These are phyloP conservation scores for Leuctra nigra DNA, from an alignment of 2,888 invertebrate genomes.

Conservation along the genomic window DNA sequence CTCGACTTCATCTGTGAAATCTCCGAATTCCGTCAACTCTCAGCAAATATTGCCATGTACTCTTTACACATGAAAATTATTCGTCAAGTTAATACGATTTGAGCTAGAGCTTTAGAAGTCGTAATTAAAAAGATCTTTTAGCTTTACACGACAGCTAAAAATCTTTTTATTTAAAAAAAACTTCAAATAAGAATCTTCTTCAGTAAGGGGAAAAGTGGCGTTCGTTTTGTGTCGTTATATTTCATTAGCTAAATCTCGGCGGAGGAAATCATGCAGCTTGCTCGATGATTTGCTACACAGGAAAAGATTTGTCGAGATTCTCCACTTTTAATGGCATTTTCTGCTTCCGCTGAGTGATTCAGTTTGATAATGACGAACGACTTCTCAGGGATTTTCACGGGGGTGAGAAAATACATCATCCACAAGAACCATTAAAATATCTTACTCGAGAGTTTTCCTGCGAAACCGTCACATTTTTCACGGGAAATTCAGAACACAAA, in stretches of 20 bases:
- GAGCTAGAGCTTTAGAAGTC: too few species aligned
- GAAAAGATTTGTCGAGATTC: conserved; percentile 7
- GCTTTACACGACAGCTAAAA: too few species aligned
- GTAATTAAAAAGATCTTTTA: too few species aligned
- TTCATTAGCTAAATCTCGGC: conserved; percentile 23
- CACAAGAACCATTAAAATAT: conserved; percentile 15
- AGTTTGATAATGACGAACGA: conserved; percentile 24
- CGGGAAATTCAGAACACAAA: conserved; percentile 6
- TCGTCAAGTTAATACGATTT: too few species aligned
- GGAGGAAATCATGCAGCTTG: neutral
- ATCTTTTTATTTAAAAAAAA: neutral
- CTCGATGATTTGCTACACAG: conserved; percentile 5
- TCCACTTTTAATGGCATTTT: conserved; percentile 27
- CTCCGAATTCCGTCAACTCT: too few species aligned
- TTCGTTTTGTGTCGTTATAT: conserved; percentile 18
- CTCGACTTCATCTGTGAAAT: too few species aligned
- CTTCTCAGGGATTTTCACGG: conserved; percentile 7
- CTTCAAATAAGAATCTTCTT: neutral
- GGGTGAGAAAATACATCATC: neutral
- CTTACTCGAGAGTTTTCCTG: conserved; percentile 11
- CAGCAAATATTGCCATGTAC: too few species aligned
- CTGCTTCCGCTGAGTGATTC: conserved; percentile 26
- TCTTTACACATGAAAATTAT: too few species aligned
- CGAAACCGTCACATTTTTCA: neutral
- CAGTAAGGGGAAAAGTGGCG: neutral